A percentile compares a stretch with the other conserved stretches of the same genome.
phyloP scores from a whole-genome alignment of 2,797 vertebrate genomes.

The Sparidentex hasta region DNA sequence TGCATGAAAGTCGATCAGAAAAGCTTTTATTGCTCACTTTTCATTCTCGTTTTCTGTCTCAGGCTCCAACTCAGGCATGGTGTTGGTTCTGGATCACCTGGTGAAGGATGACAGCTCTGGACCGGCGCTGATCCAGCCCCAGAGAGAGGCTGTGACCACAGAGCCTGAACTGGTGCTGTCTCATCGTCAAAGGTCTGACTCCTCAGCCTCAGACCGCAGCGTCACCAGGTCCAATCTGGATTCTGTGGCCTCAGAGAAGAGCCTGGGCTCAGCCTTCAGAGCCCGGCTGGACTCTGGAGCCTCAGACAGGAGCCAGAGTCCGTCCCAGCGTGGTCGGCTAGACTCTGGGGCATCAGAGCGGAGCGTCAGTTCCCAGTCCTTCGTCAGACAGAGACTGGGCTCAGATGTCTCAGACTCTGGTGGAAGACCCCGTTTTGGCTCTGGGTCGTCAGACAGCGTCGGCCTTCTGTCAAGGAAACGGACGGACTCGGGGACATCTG shows the following conservation, averaged over 20 bases:
- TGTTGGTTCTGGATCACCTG: constrained; percentile 86
- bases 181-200: constrained; percentile 78
- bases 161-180: constrained; percentile 77
- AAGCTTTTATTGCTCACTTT: constrained; percentile 21
- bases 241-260: constrained; percentile 65
- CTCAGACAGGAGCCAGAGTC: constrained; percentile 78
- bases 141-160: constrained; percentile 67
- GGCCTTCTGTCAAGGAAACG: constrained; percentile 60
- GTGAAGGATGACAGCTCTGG: constrained; percentile 77
- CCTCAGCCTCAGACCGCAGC: constrained; percentile 73
- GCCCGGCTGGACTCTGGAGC: constrained; percentile 78
- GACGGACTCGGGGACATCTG: constrained; percentile 75
- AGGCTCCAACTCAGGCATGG: constrained; percentile 85
- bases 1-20: neutral
- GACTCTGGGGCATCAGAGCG: constrained; percentile 80
- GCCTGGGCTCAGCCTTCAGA: constrained; percentile 64
- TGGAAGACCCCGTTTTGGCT: constrained; percentile 58
- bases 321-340: constrained; percentile 64
- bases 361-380: constrained; percentile 62
- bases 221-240: constrained; percentile 55
- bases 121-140: constrained; percentile 73
- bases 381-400: constrained; percentile 55
- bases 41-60: constrained; percentile 47
- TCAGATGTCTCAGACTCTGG: constrained; percentile 75
- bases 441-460: constrained; percentile 65